Percentiles rank a stretch among this genome's conserved stretches.
phyloP scores from a whole-genome alignment of 2,113 vertebrate genomes.

The Tetrax tetrax region DNA sequence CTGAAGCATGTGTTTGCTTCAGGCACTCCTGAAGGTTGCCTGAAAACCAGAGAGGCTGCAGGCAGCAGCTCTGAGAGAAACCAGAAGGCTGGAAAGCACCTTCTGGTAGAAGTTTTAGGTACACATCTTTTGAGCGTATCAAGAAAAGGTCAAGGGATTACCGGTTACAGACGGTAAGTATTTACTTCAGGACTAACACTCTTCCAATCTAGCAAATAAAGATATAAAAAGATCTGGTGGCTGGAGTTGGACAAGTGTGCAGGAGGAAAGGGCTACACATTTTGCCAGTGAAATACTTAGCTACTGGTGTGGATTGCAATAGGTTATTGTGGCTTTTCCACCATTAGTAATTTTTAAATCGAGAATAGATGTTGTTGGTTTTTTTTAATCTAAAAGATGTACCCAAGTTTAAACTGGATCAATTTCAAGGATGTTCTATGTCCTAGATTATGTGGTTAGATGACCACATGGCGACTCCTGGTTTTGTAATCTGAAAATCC shows the following conservation, averaged over 20 bases:
- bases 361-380: conserved; percentile 34
- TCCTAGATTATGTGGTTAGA: conserved; percentile 34
- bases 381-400: conserved; percentile 20
- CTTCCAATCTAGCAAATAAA: background rate
- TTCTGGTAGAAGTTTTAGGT: background rate
- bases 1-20: background rate
- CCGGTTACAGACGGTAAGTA: background rate
- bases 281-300: background rate
- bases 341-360: conserved; percentile 39
- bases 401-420: conserved; percentile 26
- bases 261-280: background rate
- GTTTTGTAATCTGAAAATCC: conserved; percentile 59
- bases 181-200: background rate
- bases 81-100: background rate
- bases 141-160: background rate
- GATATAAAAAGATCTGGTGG: conserved; percentile 30
- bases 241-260: background rate
- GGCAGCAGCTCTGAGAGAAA: background rate
- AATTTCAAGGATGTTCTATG: conserved; percentile 50
- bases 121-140: background rate
- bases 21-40: background rate
- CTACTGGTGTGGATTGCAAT: background rate
- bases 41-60: background rate
- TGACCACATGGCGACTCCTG: background rate
- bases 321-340: conserved; percentile 49